Conservation (phyloP, 2,888 invertebrate species). For the Ophioninae sp. region DNA sequence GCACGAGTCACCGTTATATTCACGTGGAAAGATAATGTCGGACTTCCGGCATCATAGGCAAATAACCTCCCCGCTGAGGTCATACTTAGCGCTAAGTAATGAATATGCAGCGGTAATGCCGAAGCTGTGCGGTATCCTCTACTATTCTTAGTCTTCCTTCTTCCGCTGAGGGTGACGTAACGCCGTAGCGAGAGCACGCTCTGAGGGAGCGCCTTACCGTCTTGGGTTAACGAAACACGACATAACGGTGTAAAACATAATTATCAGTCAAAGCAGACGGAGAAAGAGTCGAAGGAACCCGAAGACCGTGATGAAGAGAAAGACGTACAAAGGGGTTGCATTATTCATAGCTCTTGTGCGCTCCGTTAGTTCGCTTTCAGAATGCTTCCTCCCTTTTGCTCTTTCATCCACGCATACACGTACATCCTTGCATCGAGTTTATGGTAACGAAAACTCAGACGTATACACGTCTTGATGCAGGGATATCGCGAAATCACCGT, state of each 20-base stretch:
- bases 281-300: slow-evolving; percentile 70
- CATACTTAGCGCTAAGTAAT: slow-evolving; percentile 75
- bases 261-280: slow-evolving; percentile 75
- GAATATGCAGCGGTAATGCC: slow-evolving; percentile 76
- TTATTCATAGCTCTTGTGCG: slow-evolving; percentile 76
- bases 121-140: slow-evolving; percentile 62
- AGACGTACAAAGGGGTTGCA: slow-evolving; percentile 74
- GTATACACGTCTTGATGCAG: slow-evolving; percentile 6
- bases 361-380: slow-evolving; percentile 74
- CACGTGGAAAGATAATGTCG: slow-evolving; percentile 64
- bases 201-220: slow-evolving; percentile 65
- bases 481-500: slow-evolving; percentile 68
- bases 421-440: not conserved
- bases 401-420: not conserved
- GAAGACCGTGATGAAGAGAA: slow-evolving; percentile 67
- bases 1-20: slow-evolving; percentile 56
- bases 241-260: slow-evolving; percentile 79
- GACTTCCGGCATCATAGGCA: slow-evolving; percentile 61
- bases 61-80: slow-evolving; percentile 67
- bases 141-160: slow-evolving; percentile 23
- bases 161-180: slow-evolving; percentile 14
- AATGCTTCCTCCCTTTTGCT: slow-evolving; percentile 56
- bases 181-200: slow-evolving; percentile 47
- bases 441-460: slow-evolving; percentile 42
- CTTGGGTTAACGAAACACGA: slow-evolving; percentile 77